Evolutionary conservation across 2,113 vertebrate species (phyloP), one percentile per base, ranked within the genome.

Genomic region (Thalassarche chlororhynchos): DNA sequence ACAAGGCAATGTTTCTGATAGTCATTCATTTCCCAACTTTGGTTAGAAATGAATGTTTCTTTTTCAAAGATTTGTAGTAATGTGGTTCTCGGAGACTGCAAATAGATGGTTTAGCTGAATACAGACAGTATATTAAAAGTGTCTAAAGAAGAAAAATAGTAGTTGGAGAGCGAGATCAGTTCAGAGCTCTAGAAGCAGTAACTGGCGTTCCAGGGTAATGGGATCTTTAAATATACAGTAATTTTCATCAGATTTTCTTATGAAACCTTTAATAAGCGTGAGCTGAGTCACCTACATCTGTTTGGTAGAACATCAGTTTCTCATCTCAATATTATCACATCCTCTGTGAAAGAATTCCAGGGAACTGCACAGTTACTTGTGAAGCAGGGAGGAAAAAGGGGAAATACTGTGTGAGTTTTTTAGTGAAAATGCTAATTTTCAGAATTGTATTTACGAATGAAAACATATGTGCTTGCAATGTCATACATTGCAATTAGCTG

Each of bases 21-120:
- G 92, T 84, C 72, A 65, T 68, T 91, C 69, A 61, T 38, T 88
- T 83, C 82, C 70, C 66, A 69, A 1, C 78, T 91, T 72, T 72
- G 92, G 92, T 88, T 79, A 94, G 93, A 88, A 95, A 80, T 29
- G 40, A 77, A 82, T 86, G 75, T 58, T 93, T 88, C 85, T 87
- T 80, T 94, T 93, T 89, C 92, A 74, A 15, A 84, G 51, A 40
- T 84, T 26, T 80, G 58, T 94, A 70, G 88, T 92, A 76, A 80
- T 69, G 91, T 93, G 94, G 89, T 81, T 94, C 84, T 96, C 52
- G 15, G 75, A 36, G 85, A 12, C 68, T 71, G 87, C 80, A 79
- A 60, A 82, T 55, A 71, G 60, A 47, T 88, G 87, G 72, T 76
- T 91, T 58, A 75, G 75, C 75, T 64, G 71, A 74, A 57, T 77